phyloP scores from a whole-genome alignment of 2,888 invertebrate genomes.

The Caenorhabditis sp. region DNA sequence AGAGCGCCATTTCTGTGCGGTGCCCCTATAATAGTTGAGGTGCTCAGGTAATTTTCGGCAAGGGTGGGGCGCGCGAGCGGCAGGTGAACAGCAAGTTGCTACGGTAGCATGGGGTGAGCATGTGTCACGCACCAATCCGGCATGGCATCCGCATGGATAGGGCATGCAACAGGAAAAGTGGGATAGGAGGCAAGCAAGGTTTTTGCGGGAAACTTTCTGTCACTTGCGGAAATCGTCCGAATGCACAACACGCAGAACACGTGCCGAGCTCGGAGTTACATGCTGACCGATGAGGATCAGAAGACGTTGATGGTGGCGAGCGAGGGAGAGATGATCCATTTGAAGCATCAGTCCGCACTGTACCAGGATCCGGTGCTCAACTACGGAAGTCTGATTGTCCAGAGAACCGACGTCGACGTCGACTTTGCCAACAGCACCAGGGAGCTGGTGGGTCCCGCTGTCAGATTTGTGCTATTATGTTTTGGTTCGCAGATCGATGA shows the following conservation, averaged over 20 bases:
- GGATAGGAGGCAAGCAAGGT: too few species aligned
- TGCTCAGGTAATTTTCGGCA: too few species aligned
- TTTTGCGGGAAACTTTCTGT: too few species aligned
- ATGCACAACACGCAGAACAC: too few species aligned
- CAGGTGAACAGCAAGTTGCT: too few species aligned
- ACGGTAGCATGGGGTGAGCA: too few species aligned
- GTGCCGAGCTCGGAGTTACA: constrained; percentile 6
- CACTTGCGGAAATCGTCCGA: background rate
- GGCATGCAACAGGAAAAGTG: too few species aligned
- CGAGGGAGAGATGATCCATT: constrained; percentile 20
- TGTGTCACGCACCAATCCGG: too few species aligned
- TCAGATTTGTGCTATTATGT: background rate
- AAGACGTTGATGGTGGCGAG: constrained; percentile 2
- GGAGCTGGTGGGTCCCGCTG: background rate
- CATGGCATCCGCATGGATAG: too few species aligned
- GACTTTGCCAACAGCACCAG: background rate
- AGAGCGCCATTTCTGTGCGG: too few species aligned
- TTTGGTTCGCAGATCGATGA: constrained; percentile 10
- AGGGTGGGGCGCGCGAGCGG: too few species aligned
- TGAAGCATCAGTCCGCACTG: background rate
- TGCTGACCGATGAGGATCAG: constrained; percentile 21
- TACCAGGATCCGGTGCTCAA: constrained; percentile 14
- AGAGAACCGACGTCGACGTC: background rate
- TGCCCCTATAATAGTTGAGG: too few species aligned
- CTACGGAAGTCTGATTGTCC: constrained; percentile 31